A percentile compares a stretch with the other conserved stretches of the same genome.
These are phyloP conservation scores for Halichoerus grypus DNA, from an alignment of 2,113 vertebrate species.

Conservation along the genomic window DNA sequence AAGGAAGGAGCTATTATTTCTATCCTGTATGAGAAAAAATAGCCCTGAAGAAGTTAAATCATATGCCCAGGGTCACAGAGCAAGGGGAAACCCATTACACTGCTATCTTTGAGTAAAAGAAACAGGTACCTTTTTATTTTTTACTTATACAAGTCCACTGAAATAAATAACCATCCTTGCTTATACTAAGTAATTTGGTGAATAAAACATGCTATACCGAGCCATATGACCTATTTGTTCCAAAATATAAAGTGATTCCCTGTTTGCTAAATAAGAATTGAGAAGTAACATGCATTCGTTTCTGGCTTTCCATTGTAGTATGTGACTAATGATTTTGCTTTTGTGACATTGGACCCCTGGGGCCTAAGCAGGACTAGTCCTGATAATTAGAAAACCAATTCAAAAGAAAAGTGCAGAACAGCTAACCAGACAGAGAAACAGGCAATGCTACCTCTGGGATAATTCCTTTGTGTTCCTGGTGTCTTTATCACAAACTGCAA, in stretches of 20 bases:
- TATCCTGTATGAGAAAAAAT: slow-evolving; percentile 15
- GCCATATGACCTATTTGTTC: background rate
- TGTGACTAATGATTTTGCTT: background rate
- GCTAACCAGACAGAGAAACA: background rate
- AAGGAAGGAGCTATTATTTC: slow-evolving; percentile 12
- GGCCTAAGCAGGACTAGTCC: background rate
- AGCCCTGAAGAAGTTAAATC: background rate
- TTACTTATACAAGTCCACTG: background rate
- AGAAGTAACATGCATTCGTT: background rate
- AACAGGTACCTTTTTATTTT: background rate
- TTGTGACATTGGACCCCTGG: background rate
- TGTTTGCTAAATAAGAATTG: background rate
- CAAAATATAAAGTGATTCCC: background rate
- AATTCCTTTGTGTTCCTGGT: background rate
- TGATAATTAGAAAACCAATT: background rate
- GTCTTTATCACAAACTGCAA: background rate
- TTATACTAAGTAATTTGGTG: background rate
- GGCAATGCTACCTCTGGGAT: background rate
- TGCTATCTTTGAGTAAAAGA: background rate
- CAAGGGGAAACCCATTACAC: background rate
- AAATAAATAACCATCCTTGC: background rate
- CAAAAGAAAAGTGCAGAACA: background rate
- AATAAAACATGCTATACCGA: background rate
- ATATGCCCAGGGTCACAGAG: background rate
- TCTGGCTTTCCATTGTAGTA: background rate